phyloP scores from a whole-genome alignment of 2,888 invertebrate species.

The Salpingus planirostris region DNA sequence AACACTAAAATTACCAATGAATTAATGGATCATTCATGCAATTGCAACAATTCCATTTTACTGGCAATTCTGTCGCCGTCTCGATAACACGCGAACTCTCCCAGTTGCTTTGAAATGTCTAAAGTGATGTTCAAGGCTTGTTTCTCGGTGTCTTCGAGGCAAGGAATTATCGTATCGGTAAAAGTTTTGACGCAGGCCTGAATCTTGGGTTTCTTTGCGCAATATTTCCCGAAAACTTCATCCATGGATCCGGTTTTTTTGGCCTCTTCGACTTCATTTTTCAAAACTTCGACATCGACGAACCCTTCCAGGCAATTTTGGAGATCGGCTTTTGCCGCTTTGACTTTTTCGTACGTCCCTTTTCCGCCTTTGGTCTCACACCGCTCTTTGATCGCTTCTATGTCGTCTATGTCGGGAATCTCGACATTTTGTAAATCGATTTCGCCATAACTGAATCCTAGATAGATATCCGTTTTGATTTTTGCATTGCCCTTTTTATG shows the following conservation, averaged over 20 bases:
- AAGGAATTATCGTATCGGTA: slow-evolving; percentile 49
- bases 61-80: slow-evolving; percentile 76
- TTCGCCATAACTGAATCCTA: slow-evolving; percentile 18
- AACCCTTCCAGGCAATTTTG: slow-evolving; percentile 49
- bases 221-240: slow-evolving; percentile 52
- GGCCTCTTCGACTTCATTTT: slow-evolving; percentile 59
- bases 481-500: no score
- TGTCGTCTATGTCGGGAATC: slow-evolving; percentile 34
- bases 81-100: slow-evolving; percentile 68
- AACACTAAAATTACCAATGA: slow-evolving; percentile 48
- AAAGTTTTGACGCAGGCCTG: slow-evolving; percentile 54
- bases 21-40: background rate
- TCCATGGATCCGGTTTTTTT: slow-evolving; percentile 50
- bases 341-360: slow-evolving; percentile 33
- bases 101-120: slow-evolving; percentile 60
- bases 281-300: slow-evolving; percentile 49
- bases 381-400: slow-evolving; percentile 36
- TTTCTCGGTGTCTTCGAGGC: slow-evolving; percentile 54
- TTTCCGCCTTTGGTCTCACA: slow-evolving; percentile 42
- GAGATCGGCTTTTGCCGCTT: slow-evolving; percentile 40
- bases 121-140: slow-evolving; percentile 52
- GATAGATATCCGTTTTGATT: no score
- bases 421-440: slow-evolving; percentile 22
- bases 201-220: slow-evolving; percentile 52
- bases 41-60: no score